Conservation (phyloP, 2,888 invertebrate species). For the Tetheella fluctuosa region DNA sequence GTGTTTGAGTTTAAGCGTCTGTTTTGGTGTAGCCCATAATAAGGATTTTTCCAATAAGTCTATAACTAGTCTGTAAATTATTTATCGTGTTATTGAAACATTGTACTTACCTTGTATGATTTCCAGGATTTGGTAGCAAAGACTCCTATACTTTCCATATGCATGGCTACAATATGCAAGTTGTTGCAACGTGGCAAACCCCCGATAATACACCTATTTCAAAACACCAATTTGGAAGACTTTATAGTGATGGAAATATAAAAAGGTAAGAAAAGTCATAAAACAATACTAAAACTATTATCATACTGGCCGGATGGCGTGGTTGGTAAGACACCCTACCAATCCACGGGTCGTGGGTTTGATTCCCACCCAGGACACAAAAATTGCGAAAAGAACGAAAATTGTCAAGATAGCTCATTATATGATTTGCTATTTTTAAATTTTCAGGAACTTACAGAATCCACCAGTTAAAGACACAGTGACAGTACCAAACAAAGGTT, state of each 20-base stretch:
- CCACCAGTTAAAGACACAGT: constrained; percentile 86
- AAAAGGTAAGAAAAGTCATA: constrained; percentile 51
- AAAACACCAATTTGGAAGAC: constrained; percentile 59
- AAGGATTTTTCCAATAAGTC: too few species aligned
- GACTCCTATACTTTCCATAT: constrained; percentile 85
- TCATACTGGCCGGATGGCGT: too few species aligned
- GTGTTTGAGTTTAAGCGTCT: too few species aligned
- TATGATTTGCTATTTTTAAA: background rate
- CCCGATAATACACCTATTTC: constrained; percentile 63
- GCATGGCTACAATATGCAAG: constrained; percentile 83
- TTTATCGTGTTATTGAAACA: background rate
- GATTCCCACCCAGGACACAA: too few species aligned
- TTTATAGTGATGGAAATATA: constrained; percentile 64
- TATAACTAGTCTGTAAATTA: background rate
- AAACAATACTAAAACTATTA: background rate
- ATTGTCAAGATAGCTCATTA: too few species aligned
- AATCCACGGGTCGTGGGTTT: too few species aligned
- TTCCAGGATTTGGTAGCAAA: constrained; percentile 76
- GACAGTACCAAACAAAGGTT: constrained; percentile 86
- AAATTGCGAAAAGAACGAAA: too few species aligned
- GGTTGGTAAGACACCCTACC: too few species aligned
- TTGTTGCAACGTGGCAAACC: constrained; percentile 71
- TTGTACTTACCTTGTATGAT: background rate
- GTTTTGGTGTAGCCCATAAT: too few species aligned
- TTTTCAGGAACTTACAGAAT: constrained; percentile 75